These are phyloP conservation scores for Atlantisia rogersi DNA, from an alignment of 2,113 vertebrate genomes.

Conservation along the genomic window DNA sequence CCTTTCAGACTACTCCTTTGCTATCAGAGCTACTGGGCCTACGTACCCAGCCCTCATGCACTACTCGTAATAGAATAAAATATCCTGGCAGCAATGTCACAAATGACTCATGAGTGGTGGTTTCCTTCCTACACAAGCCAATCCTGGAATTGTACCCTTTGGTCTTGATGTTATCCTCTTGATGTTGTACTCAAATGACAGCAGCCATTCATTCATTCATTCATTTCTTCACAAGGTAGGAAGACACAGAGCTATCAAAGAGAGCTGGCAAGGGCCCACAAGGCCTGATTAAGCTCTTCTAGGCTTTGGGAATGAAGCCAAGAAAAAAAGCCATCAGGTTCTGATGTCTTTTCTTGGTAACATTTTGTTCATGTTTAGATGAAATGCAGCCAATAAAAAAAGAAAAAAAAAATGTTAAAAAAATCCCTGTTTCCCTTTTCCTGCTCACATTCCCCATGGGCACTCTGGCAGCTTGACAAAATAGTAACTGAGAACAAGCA, in stretches of 20 bases:
- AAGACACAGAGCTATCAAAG: not conserved
- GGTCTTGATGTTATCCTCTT: not conserved
- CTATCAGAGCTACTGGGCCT: not conserved
- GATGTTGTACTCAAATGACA: not conserved
- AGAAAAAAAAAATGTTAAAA: not conserved
- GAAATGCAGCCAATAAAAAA: not conserved
- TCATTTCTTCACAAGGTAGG: not conserved
- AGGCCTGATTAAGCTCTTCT: not conserved
- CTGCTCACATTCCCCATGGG: slow-evolving; percentile 9
- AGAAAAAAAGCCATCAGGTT: not conserved
- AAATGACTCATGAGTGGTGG: not conserved
- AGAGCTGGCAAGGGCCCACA: not conserved
- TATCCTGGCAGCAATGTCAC: not conserved
- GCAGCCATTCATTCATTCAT: not conserved
- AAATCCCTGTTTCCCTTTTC: slow-evolving; percentile 6
- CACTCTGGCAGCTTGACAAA: slow-evolving; percentile 48
- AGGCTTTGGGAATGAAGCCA: slow-evolving; percentile 10
- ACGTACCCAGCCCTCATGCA: not conserved
- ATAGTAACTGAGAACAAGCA: slow-evolving; percentile 16
- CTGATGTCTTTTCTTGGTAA: not conserved
- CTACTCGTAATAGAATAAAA: not conserved
- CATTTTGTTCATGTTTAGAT: not conserved
- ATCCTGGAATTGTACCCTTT: not conserved
- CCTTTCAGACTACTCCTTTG: not conserved
- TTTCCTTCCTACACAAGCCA: not conserved